These are phyloP conservation scores for Watsonalla cultraria DNA, from an alignment of 2,888 invertebrate genomes.

Conservation along the genomic window DNA sequence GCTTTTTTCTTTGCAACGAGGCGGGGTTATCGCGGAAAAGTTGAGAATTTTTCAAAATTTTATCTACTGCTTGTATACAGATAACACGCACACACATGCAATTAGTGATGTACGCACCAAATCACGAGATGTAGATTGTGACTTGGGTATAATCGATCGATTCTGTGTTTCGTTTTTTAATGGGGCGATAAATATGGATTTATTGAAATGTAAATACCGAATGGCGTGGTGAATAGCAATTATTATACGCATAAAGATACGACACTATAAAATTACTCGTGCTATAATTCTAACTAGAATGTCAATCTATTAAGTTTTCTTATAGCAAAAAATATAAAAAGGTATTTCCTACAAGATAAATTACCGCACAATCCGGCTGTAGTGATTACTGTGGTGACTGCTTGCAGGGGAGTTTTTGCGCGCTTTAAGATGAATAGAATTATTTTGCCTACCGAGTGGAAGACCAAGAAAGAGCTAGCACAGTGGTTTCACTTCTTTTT, in stretches of 20 bases:
- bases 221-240: background rate
- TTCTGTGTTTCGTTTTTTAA: slow-evolving; percentile 6
- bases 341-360: too few species aligned
- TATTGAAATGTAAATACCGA: background rate
- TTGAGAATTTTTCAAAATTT: slow-evolving; percentile 78
- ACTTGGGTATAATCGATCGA: slow-evolving; percentile 29
- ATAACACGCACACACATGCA: slow-evolving; percentile 49
- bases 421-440: too few species aligned
- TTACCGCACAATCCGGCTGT: too few species aligned
- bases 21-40: slow-evolving; percentile 78
- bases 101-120: slow-evolving; percentile 46
- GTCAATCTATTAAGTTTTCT: too few species aligned
- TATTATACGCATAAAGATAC: background rate
- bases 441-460: too few species aligned
- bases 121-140: slow-evolving; percentile 29
- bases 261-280: background rate
- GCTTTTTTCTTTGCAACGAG: slow-evolving; percentile 63
- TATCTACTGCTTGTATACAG: slow-evolving; percentile 59
- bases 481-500: too few species aligned
- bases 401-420: too few species aligned
- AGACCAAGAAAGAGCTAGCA: too few species aligned
- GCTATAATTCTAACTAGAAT: too few species aligned
- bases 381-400: too few species aligned
- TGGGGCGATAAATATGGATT: background rate
- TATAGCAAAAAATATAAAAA: too few species aligned